Evolutionary conservation across 2,113 vertebrate species (phyloP), one percentile per base, ranked within the genome.

Genomic region (Ginglymostoma cirratum): DNA sequence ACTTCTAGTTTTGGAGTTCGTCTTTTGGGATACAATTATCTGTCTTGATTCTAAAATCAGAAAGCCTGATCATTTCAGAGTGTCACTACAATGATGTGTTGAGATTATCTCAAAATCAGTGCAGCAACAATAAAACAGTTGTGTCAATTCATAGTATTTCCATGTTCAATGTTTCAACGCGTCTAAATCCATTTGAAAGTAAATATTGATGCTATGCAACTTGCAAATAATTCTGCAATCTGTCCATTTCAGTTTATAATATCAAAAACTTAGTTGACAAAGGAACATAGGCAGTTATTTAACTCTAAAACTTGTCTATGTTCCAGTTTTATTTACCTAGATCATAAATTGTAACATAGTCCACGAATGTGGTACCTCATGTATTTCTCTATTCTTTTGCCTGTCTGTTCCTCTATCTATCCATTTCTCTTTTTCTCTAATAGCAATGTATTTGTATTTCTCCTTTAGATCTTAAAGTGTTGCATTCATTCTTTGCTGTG

Each of bases 211-310:
- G 89, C 55, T 92, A 34, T 5, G 55, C 34, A n/a, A 65, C 17
- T 93, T 66, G 61, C 34, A 27, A 93, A 38, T 93, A 66, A 38
- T 21, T 66, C 15, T 93, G 6, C 5, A 38, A 19, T 38, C 89
- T 24, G 89, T 5, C 65, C 89, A 93, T 38, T 93, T 65, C 61
- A 93, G 34, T 65, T 93, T 38, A 38, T 67, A 66, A 66, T 93
- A n/a, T 65, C 61, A 93, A n/a, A 93, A 38, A 19, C 23, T 61
- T 65, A 15, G 52, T 92, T 14, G 52, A 61, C 52, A 67, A 93
- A 90, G 65, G 87, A 66, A 66, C 34, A 42, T 15, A 83, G n/a
- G 17, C 61, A 42, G 61, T 93, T 93, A 93, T 93, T 93, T 93
- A 93, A 66, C 89, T 93, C n/a, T 61, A 93, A 23, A 42, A 93